Conservation (phyloP, 2,797 vertebrate genomes). For the Erethizon dorsatum region DNA sequence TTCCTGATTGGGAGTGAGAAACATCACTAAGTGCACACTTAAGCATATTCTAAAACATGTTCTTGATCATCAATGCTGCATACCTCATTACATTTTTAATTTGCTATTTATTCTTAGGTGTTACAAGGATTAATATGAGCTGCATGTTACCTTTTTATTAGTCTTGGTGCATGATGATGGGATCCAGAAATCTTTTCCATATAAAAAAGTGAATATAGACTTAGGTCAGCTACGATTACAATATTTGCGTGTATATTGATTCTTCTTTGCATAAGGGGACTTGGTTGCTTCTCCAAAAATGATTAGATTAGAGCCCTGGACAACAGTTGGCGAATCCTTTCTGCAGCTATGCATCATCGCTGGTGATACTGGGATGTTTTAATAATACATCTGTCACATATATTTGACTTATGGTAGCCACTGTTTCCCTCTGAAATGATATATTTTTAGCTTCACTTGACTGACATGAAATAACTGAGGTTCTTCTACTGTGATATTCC, state of each 20-base stretch:
- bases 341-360: not conserved
- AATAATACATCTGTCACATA: not conserved
- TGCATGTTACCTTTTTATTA: not conserved
- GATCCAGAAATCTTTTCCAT: not conserved
- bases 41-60: not conserved
- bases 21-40: not conserved
- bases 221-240: not conserved
- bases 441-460: not conserved
- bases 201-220: not conserved
- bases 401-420: not conserved
- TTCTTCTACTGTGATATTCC: fast-evolving
- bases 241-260: not conserved
- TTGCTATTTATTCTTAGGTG: not conserved
- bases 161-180: not conserved
- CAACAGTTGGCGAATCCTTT: not conserved
- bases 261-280: not conserved
- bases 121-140: not conserved
- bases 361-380: not conserved
- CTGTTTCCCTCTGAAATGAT: not conserved
- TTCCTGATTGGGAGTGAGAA: not conserved
- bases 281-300: not conserved
- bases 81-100: not conserved
- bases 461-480: not conserved
- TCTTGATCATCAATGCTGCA: not conserved
- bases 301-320: not conserved